Evolutionary conservation across 2,888 invertebrate genomes (phyloP).

Genomic region (Meteorus cinctellus): DNA sequence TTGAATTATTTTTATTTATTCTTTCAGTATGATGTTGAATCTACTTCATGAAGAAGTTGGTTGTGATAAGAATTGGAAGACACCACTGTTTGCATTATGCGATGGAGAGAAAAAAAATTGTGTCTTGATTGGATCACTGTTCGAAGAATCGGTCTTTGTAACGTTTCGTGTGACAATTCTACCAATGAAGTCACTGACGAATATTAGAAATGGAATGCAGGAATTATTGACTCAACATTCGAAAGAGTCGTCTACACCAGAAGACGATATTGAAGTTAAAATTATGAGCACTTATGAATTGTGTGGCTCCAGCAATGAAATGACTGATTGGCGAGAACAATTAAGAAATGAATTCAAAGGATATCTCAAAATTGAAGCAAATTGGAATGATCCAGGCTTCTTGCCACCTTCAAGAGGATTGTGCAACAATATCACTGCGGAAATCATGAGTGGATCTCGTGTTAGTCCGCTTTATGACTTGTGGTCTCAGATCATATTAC

Average conservation of each 20-base stretch:
- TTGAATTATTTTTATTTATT: neutral
- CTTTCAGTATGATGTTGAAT: constrained; percentile 55
- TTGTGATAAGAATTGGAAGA: constrained; percentile 42
- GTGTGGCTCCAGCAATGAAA: constrained; percentile 55
- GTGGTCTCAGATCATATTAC: constrained; percentile 58
- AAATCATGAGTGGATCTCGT: constrained; percentile 56
- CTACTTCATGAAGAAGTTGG: constrained; percentile 47
- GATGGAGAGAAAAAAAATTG: constrained; percentile 52
- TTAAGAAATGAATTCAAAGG: constrained; percentile 54
- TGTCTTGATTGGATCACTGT: constrained; percentile 52
- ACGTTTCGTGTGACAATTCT: constrained; percentile 51
- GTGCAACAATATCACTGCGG: constrained; percentile 55
- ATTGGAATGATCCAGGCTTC: constrained; percentile 52
- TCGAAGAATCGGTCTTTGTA: constrained; percentile 51
- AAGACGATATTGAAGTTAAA: constrained; percentile 50
- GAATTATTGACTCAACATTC: constrained; percentile 10
- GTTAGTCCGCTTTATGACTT: constrained; percentile 53
- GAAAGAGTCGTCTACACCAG: neutral
- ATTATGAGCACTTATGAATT: constrained; percentile 54
- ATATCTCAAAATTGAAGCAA: constrained; percentile 56
- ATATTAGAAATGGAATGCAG: constrained; percentile 35
- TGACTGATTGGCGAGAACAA: constrained; percentile 50
- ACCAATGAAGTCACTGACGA: constrained; percentile 34
- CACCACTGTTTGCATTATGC: constrained; percentile 58
- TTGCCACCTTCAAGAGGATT: constrained; percentile 50